phyloP scores from a whole-genome alignment of 2,113 vertebrate genomes.

The Silurus asotus region DNA sequence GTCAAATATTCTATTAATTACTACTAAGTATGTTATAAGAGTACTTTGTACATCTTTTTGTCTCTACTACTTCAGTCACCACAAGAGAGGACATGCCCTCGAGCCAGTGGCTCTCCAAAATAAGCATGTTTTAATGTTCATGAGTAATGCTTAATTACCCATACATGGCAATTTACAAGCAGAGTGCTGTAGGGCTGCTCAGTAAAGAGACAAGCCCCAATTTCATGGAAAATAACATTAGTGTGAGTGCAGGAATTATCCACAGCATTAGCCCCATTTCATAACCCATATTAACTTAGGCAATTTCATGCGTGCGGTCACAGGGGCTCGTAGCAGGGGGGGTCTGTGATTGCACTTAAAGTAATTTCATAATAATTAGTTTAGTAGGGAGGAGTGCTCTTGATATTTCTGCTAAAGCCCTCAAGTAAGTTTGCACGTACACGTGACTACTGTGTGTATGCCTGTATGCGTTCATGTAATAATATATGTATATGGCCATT shows the following conservation, averaged over 20 bases:
- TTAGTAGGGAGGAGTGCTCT: conserved; percentile 70
- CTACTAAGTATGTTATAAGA: neutral
- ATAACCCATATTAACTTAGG: conserved; percentile 95
- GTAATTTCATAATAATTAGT: conserved; percentile 99
- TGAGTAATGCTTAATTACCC: conserved; percentile 81
- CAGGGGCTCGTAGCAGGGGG: conserved; percentile 90
- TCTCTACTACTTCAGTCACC: conserved; percentile 59
- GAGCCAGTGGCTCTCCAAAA: conserved; percentile 74
- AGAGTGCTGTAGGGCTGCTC: conserved; percentile 85
- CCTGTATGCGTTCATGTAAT: conserved; percentile 70
- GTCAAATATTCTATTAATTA: conserved; percentile 12
- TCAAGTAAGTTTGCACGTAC: conserved; percentile 77
- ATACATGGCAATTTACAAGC: conserved; percentile 87
- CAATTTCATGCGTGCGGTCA: conserved; percentile 99
- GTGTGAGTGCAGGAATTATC: conserved; percentile 85
- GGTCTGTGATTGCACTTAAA: conserved; percentile 96
- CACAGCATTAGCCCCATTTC: conserved; percentile 89
- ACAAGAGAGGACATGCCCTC: conserved; percentile 60
- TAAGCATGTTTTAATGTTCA: conserved; percentile 83
- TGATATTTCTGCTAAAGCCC: conserved; percentile 62
- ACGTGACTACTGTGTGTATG: conserved; percentile 83
- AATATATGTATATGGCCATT: conserved; percentile 3
- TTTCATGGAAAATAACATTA: conserved; percentile 94
- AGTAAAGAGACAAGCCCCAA: conserved; percentile 74
- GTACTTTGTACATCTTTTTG: neutral